Evolutionary conservation across 2,113 vertebrate species (phyloP).

Genomic region (Nycticebus coucang): DNA sequence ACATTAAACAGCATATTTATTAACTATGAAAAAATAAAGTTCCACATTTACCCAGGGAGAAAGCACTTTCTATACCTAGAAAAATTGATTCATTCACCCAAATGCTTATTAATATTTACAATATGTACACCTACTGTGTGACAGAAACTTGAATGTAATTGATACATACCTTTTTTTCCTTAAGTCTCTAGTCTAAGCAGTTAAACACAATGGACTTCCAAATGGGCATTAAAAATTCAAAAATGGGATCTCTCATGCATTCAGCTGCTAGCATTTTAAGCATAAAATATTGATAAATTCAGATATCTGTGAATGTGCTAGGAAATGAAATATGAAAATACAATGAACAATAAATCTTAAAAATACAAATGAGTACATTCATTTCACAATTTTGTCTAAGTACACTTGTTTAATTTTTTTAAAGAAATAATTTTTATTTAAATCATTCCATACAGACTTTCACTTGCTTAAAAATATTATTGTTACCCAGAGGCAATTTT

Average conservation of each 20-base stretch:
- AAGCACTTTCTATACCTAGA: not conserved
- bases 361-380: not conserved
- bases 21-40: not conserved
- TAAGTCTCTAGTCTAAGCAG: not conserved
- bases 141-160: not conserved
- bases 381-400: not conserved
- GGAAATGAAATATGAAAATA: not conserved
- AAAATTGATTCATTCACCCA: not conserved
- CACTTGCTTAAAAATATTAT: not conserved
- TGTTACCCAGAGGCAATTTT: not conserved
- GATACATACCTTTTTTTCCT: not conserved
- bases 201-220: not conserved
- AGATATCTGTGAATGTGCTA: not conserved
- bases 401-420: not conserved
- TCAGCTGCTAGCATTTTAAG: not conserved
- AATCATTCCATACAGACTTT: not conserved
- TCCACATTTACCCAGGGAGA: not conserved
- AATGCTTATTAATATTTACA: not conserved
- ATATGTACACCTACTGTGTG: not conserved
- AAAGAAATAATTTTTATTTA: not conserved
- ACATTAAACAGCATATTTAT: constrained; percentile 22
- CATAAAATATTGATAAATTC: not conserved
- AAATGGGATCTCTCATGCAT: not conserved
- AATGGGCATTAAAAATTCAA: not conserved
- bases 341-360: not conserved